Percentiles rank a stretch among this genome's conserved stretches.
Conservation (phyloP, 2,113 vertebrate species). For the Acrocephalus kingi region DNA sequence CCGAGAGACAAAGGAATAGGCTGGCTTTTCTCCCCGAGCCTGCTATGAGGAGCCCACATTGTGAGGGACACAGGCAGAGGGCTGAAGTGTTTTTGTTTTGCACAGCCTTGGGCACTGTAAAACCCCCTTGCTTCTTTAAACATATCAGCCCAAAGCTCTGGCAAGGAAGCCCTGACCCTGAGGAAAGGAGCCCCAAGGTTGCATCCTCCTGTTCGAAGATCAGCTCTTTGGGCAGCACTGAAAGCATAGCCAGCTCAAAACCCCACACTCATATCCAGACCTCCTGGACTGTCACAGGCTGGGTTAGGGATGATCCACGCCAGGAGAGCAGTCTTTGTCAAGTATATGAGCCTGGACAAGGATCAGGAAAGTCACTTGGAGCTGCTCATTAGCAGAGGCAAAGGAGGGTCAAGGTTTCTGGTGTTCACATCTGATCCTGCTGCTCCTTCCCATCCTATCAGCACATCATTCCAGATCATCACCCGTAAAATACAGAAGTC, state of each 20-base stretch:
- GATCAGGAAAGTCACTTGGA: not conserved
- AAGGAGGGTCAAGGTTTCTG: not conserved
- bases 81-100: conserved; percentile 9
- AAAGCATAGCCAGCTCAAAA: not conserved
- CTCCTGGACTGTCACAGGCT: not conserved
- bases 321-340: not conserved
- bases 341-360: not conserved
- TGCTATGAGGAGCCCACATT: not conserved
- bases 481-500: not conserved
- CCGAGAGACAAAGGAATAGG: not conserved
- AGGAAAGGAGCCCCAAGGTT: not conserved
- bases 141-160: not conserved
- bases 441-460: not conserved
- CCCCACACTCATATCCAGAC: not conserved
- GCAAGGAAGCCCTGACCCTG: not conserved
- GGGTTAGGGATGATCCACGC: not conserved
- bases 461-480: not conserved
- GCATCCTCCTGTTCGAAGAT: not conserved
- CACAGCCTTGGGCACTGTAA: not conserved
- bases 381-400: not conserved
- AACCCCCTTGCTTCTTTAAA: not conserved
- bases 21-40: not conserved
- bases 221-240: not conserved
- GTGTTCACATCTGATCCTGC: not conserved
- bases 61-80: not conserved